Evolutionary conservation across 2,797 vertebrate genomes (phyloP), one percentile per base, ranked within the genome.

Genomic region (Pseudochirops cupreus): DNA sequence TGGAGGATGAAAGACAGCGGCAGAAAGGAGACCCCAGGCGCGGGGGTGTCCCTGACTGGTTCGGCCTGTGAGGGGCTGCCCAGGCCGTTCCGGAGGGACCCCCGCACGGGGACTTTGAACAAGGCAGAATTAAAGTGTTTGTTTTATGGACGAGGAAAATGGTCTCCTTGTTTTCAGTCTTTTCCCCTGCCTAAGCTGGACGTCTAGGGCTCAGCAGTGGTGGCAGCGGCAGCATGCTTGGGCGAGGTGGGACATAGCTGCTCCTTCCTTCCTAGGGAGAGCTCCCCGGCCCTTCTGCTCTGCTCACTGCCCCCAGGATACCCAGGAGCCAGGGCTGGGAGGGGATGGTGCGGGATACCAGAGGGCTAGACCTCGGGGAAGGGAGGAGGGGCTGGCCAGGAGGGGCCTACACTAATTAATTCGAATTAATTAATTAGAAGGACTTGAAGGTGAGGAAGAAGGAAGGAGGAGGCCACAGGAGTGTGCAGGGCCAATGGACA

Each of bases 21-120:
- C 98, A 99, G 98, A 98, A 98, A 96, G 97, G 95, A 3, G 99
- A 99, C 98, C 99, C 99, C 62, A 99, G 99, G 96, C 99, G 99
- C 96, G 99, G 99, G 62, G 99, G 99, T 91, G 98, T 99, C 97
- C 99, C 99, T 0, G 98, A 98, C 92, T 99, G 99, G 99, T 99
- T 99, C 96, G 98, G 99, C 98, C 99, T 99, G 96, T 99, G 98
- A 99, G 0, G 53, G 56, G 67, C 7, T 0, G 5, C 13, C 26
- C 67, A 9, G 16, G 9, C 4, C 31, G 1, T 12, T 13, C 31
- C 0, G 31, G 28, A 58, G 57, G 57, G 59, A 2, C 50, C 50
- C 59, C 12, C 29, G 11, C 31, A 12, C 31, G 4, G 4, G 59
- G 5, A 39, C 28, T 31, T 74, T 2, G 5, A 74, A 39, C n/a